Percentiles rank a stretch among this genome's conserved stretches.
Evolutionary conservation across 2,797 vertebrate genomes (phyloP).

Genomic region (Adrianichthys oophorus): DNA sequence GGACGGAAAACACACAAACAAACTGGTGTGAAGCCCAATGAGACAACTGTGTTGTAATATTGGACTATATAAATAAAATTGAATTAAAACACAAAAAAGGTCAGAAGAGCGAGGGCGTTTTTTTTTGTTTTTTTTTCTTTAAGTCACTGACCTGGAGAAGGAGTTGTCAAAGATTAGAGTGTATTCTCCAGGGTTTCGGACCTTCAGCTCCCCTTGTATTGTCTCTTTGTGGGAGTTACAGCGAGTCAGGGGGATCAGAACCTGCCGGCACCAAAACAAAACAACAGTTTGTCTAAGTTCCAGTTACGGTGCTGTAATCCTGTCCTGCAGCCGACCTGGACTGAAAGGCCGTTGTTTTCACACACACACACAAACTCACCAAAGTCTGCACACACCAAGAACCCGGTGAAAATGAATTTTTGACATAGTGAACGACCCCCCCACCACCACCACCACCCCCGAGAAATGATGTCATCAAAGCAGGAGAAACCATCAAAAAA

Average conservation of each 20-base stretch:
- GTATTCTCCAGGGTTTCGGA: slow-evolving; percentile 87
- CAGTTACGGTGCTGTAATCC: not conserved
- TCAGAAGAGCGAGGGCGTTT: no score
- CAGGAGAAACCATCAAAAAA: not conserved
- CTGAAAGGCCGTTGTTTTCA: no score
- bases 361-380: no score
- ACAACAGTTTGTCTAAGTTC: slow-evolving; percentile 3
- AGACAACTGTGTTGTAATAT: no score
- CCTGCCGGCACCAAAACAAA: slow-evolving; percentile 72
- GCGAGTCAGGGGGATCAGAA: slow-evolving; percentile 92
- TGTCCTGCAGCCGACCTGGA: no score
- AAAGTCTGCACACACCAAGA: no score
- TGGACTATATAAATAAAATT: no score
- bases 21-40: not conserved
- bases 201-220: slow-evolving; percentile 91
- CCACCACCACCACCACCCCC: no score
- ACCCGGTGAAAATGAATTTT: no score
- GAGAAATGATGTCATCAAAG: not conserved
- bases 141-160: slow-evolving; percentile 88
- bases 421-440: no score
- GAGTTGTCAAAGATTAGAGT: slow-evolving; percentile 95
- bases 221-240: slow-evolving; percentile 94
- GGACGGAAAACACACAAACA: not conserved
- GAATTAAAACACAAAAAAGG: no score
- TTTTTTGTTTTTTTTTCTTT: no score